Percentiles rank a stretch among this genome's conserved stretches.
Conservation (phyloP, 2,797 vertebrate species). For the Schizopygopsis malacanthus region DNA sequence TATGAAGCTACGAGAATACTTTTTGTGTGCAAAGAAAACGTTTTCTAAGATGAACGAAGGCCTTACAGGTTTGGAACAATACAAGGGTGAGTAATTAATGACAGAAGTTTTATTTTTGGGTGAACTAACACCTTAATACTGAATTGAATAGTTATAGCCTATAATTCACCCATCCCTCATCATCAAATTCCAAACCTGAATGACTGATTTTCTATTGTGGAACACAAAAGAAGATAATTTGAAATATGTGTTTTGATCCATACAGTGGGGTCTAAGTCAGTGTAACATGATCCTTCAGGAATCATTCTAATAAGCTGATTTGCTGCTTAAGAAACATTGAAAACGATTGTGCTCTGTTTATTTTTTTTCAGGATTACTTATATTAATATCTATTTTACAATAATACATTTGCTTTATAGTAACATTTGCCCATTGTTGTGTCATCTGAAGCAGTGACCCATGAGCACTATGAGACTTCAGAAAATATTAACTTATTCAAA, state of each 20-base stretch:
- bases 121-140: not conserved
- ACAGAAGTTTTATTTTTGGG: no score
- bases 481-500: no score
- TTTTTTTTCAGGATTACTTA: not conserved
- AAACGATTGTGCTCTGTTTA: rapidly evolving
- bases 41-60: not conserved
- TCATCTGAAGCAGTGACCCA: no score
- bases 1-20: not conserved
- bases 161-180: not conserved
- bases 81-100: no score
- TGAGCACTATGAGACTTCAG: no score
- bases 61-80: not conserved
- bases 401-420: not conserved
- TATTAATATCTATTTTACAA: not conserved
- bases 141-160: not conserved
- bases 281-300: not conserved
- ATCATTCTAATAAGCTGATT: not conserved
- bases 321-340: not conserved
- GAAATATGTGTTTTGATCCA: not conserved
- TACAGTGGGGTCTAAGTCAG: not conserved
- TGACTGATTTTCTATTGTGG: no score
- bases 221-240: not conserved
- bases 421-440: not conserved
- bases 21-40: not conserved
- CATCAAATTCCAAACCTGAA: not conserved